These are phyloP conservation scores for Misgurnus anguillicaudatus DNA, from an alignment of 2,113 vertebrate species.

Conservation along the genomic window DNA sequence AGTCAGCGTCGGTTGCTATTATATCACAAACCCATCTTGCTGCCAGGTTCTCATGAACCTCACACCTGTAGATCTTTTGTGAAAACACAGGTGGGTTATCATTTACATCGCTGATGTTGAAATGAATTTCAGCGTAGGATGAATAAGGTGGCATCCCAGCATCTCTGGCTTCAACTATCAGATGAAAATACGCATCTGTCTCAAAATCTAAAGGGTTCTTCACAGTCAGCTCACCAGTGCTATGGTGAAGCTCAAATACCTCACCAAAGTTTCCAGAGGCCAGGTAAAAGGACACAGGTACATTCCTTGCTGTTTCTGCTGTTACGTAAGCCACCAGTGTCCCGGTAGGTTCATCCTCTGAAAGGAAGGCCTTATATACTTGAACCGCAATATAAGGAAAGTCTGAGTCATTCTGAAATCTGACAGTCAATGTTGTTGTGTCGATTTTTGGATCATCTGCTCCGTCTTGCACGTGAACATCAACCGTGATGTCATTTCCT, in stretches of 20 bases:
- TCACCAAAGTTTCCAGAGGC: conserved; percentile 70
- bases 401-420: conserved; percentile 66
- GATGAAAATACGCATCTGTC: conserved; percentile 62
- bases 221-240: conserved; percentile 64
- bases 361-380: conserved; percentile 53
- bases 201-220: conserved; percentile 73
- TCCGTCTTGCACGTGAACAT: conserved; percentile 67
- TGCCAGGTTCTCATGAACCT: conserved; percentile 70
- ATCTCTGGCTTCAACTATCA: conserved; percentile 74
- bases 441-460: conserved; percentile 68
- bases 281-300: conserved; percentile 69
- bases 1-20: conserved; percentile 71
- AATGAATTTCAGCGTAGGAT: conserved; percentile 67
- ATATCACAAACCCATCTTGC: conserved; percentile 67
- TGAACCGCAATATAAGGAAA: conserved; percentile 68
- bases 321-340: conserved; percentile 63
- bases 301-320: conserved; percentile 60
- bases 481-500: conserved; percentile 64
- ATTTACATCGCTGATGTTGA: conserved; percentile 71
- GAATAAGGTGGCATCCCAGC: conserved; percentile 74
- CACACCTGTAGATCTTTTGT: conserved; percentile 69
- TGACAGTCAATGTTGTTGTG: conserved; percentile 69
- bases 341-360: conserved; percentile 64
- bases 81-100: conserved; percentile 74
- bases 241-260: conserved; percentile 66